Base-by-base conservation (phyloP, 2,888 invertebrate genomes). In the Agrenia bidenticulata region DNA sequence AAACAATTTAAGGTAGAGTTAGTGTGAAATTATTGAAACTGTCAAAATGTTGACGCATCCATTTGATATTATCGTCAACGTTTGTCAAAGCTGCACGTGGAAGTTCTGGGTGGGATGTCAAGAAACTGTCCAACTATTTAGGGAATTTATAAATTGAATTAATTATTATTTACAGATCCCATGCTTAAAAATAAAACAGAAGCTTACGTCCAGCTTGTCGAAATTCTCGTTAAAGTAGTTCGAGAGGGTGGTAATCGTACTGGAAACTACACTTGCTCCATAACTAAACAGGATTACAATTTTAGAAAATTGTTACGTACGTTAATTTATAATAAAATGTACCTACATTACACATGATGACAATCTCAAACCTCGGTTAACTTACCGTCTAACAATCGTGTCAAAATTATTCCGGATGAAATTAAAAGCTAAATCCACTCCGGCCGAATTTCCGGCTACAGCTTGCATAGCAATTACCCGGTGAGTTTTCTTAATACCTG, bases 371-470 rank as follows among this genome's bases (percentile, higher is more conserved):
- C 9, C 23, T 23, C 2, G 5, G n/a, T 27, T 19, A 2, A 45
- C n/a, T 49, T 49, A 69, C 71, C 67, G 63, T 55, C 66, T 54
- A 0, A 61, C 21, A 45, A 74, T 61, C 0, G 61, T 61, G 0
- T 58, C 55, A 19, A 66, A 63, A 54, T 70, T 67, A 27, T 68
- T 65, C 41, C 66, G 53, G 17, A 74, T 55, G 49, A 67, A 70
- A 53, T 65, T 69, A 37, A 74, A 64, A 2, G 70, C 53, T 0
- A 72, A 5, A 15, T 68, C 61, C 13, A 61, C 54, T 19, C 73
- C 75, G 37, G 41, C 57, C 11, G 68, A 62, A 55, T 75, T 75
- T 21, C 68, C 73, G 23, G 70, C 73, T 1, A 71, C 72, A 9
- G 72, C 65, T 54, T 75, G 75, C 15, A 73, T 60, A 1, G 67